phyloP scores from a whole-genome alignment of 2,797 vertebrate species.

The Oreonectes daqikongensis region DNA sequence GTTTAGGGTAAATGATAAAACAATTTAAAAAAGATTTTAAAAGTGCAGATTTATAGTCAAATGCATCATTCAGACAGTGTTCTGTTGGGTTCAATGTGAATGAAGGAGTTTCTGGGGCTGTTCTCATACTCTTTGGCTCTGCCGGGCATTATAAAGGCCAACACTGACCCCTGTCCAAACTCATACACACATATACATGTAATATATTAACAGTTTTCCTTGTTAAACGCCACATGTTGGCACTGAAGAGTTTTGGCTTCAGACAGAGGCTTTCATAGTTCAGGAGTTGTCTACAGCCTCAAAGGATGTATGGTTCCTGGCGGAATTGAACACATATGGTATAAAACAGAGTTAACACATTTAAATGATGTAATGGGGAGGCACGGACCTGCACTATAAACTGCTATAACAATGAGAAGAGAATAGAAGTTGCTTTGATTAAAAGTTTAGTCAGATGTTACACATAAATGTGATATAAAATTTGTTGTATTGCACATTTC shows the following conservation, averaged over 20 bases:
- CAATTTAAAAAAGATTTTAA: neutral
- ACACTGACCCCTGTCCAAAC: constrained; percentile 1
- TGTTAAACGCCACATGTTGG: constrained; percentile 39
- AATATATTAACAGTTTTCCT: constrained; percentile 24
- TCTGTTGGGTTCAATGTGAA: constrained; percentile 12
- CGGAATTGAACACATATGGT: constrained; percentile 23
- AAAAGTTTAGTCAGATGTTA: too few species aligned
- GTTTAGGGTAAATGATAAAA: too few species aligned
- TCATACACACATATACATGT: constrained; percentile 6
- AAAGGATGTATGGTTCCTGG: constrained; percentile 28
- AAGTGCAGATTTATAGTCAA: neutral
- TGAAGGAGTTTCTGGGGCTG: constrained; percentile 16
- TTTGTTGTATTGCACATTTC: too few species aligned
- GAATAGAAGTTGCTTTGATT: too few species aligned
- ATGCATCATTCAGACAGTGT: constrained; percentile 4
- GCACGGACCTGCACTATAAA: neutral
- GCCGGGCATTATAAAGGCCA: constrained; percentile 18
- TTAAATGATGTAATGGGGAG: constrained; percentile 43
- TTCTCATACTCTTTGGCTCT: constrained; percentile 12
- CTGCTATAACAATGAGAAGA: neutral
- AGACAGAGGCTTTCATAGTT: constrained; percentile 25
- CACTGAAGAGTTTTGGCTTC: constrained; percentile 26
- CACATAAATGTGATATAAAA: too few species aligned
- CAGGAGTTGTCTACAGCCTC: constrained; percentile 41
- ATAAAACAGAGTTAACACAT: constrained; percentile 7